A percentile compares a stretch with the other conserved stretches of the same genome.
These are phyloP conservation scores for Diloba caeruleocephala DNA, from an alignment of 2,888 invertebrate genomes.

Conservation along the genomic window DNA sequence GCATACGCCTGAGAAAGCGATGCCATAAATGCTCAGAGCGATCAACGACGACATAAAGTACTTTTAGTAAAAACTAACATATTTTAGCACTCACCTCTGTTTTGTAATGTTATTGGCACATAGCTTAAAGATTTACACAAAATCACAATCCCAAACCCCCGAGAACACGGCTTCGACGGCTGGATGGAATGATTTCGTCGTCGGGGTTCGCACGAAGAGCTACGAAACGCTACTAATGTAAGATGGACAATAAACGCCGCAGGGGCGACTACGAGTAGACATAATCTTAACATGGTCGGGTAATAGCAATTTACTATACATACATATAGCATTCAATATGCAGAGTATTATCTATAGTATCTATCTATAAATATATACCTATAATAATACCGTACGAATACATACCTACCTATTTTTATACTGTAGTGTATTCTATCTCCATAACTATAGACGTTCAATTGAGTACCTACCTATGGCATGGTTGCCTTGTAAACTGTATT, in stretches of 20 bases:
- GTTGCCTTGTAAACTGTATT: too few species aligned
- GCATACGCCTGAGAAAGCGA: slow-evolving; percentile 86
- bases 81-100: slow-evolving; percentile 78
- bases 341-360: slow-evolving; percentile 60
- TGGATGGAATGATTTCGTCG: slow-evolving; percentile 89
- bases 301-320: slow-evolving; percentile 79
- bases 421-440: slow-evolving; percentile 37
- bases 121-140: slow-evolving; percentile 83
- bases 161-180: slow-evolving; percentile 89
- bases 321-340: slow-evolving; percentile 54
- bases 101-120: slow-evolving; percentile 87
- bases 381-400: slow-evolving; percentile 59
- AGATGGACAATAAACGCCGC: slow-evolving; percentile 62
- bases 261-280: slow-evolving; percentile 58
- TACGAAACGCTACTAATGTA: slow-evolving; percentile 71
- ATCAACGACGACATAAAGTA: slow-evolving; percentile 73
- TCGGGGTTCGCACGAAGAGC: slow-evolving; percentile 86
- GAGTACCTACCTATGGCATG: slow-evolving; percentile 35
- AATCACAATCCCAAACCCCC: slow-evolving; percentile 87
- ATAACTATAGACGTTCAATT: slow-evolving; percentile 27
- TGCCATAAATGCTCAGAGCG: slow-evolving; percentile 87
- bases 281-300: slow-evolving; percentile 71
- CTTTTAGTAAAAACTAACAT: slow-evolving; percentile 64
- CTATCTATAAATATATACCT: slow-evolving; percentile 58
- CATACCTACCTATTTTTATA: slow-evolving; percentile 60